Evolutionary conservation across 2,888 invertebrate species (phyloP).

Genomic region (Yponomeuta malinellus): DNA sequence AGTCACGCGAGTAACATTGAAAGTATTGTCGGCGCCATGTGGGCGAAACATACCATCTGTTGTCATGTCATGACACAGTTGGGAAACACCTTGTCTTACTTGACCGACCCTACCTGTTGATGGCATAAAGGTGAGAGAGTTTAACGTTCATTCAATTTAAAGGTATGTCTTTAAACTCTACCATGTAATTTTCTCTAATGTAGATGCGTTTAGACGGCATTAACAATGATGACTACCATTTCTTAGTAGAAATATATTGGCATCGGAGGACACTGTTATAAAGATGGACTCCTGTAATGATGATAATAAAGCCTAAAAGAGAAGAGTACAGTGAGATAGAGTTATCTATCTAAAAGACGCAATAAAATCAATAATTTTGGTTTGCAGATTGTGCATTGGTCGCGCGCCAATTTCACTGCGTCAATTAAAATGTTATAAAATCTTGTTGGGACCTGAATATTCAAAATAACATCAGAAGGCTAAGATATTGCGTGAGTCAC

Average conservation of each 20-base stretch:
- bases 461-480: neutral
- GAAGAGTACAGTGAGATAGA: too few species aligned
- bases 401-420: neutral
- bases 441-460: neutral
- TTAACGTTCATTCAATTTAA: neutral
- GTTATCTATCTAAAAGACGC: neutral
- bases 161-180: neutral
- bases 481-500: constrained; percentile 3
- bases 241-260: neutral
- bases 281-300: neutral
- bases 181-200: neutral
- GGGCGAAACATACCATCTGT: constrained; percentile 54
- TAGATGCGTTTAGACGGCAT: neutral
- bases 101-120: constrained; percentile 31
- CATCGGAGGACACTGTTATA: neutral
- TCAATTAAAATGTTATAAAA: neutral
- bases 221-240: too few species aligned
- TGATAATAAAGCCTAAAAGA: neutral
- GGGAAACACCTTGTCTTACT: constrained; percentile 24
- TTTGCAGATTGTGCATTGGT: neutral
- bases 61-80: constrained; percentile 35
- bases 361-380: neutral
- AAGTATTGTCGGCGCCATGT: constrained; percentile 43
- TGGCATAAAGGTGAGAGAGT: constrained; percentile 24
- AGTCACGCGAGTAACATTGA: neutral